A percentile compares a stretch with the other conserved stretches of the same genome.
phyloP scores from a whole-genome alignment of 2,113 vertebrate genomes.

The Tretioscincus oriximinensis region DNA sequence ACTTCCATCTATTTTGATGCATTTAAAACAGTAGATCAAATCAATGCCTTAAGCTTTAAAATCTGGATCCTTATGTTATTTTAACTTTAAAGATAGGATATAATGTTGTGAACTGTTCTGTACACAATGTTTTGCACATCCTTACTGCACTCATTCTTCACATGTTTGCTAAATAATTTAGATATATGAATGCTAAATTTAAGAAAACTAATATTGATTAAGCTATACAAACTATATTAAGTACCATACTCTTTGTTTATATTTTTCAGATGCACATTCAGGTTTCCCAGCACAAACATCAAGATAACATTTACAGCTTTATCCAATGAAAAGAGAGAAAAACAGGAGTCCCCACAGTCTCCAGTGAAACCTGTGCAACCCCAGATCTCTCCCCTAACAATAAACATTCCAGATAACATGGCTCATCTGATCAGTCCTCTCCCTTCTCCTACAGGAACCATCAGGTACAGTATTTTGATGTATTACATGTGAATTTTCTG shows the following conservation, averaged over 20 bases:
- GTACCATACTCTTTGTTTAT: background rate
- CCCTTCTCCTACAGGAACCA: conserved; percentile 94
- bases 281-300: conserved; percentile 99
- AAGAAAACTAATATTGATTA: rapidly evolving
- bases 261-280: conserved; percentile 90
- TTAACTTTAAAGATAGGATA: background rate
- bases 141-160: background rate
- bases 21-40: background rate
- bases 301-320: conserved; percentile 98
- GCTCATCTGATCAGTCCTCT: conserved; percentile 97
- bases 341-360: conserved; percentile 89
- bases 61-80: background rate
- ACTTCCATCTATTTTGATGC: background rate
- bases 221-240: conserved; percentile 23
- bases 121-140: background rate
- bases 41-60: background rate
- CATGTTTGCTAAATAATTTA: background rate
- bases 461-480: conserved; percentile 81
- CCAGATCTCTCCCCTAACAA: conserved; percentile 95
- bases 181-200: background rate
- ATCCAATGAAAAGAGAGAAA: conserved; percentile 89
- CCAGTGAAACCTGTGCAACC: conserved; percentile 92
- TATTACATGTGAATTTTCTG: background rate
- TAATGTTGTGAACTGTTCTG: background rate
- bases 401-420: conserved; percentile 99